Conservation (phyloP, 2,113 vertebrate genomes). For the Glareola pratincola region DNA sequence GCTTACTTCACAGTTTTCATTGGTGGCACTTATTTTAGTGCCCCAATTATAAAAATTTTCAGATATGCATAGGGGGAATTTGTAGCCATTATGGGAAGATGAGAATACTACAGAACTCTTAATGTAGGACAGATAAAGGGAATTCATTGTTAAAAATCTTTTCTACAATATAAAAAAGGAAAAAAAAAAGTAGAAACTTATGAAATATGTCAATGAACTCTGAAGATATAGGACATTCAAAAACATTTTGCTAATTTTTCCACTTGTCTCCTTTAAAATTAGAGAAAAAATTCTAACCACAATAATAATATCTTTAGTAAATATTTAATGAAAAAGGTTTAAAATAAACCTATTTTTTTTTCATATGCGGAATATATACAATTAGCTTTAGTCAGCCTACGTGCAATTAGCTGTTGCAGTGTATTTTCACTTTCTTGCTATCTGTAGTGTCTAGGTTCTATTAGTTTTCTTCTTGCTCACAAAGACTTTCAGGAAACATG, state of each 20-base stretch:
- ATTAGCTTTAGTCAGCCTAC: not conserved
- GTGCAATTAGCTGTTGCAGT: not conserved
- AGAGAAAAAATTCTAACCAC: not conserved
- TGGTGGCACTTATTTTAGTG: not conserved
- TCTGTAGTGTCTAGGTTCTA: not conserved
- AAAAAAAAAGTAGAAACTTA: not conserved
- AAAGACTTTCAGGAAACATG: not conserved
- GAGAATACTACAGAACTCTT: not conserved
- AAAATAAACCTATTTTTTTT: not conserved
- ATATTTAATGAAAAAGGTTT: not conserved
- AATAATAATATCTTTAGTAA: not conserved
- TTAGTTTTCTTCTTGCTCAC: not conserved
- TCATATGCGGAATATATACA: not conserved
- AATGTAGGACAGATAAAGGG: not conserved
- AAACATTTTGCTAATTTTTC: not conserved
- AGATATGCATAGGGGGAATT: not conserved
- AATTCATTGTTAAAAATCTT: not conserved
- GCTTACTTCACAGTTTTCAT: accelerated
- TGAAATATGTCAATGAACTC: not conserved
- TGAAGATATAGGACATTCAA: not conserved
- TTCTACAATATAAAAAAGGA: not conserved
- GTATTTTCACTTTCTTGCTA: not conserved
- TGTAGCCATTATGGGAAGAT: not conserved
- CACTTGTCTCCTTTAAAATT: not conserved
- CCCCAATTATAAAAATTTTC: not conserved